Evolutionary conservation across 1,140 invertebrate species (phyloP).

Genomic region (Eumeta japonica): DNA sequence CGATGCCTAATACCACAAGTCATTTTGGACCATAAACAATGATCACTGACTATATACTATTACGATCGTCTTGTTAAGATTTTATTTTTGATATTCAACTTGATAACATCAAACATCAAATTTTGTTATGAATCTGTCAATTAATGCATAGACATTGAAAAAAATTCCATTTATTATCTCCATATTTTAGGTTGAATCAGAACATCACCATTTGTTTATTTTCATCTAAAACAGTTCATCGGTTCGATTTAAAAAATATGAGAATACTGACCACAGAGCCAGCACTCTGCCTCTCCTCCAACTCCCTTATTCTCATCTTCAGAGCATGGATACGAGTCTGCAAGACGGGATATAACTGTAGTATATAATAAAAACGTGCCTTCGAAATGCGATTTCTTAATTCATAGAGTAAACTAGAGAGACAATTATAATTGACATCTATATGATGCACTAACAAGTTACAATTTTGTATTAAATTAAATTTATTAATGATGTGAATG

Average conservation of each 20-base stretch:
- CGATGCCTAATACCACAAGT: too few relatives aligned
- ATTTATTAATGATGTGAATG: too few relatives aligned
- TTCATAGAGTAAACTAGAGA: neutral
- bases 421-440: neutral
- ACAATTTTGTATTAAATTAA: too few relatives aligned
- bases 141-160: too few relatives aligned
- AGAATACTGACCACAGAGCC: conserved; percentile 28
- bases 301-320: conserved; percentile 42
- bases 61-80: too few relatives aligned
- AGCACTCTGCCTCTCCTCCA: conserved; percentile 35
- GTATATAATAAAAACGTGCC: neutral
- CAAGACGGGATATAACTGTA: conserved; percentile 15
- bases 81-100: too few relatives aligned
- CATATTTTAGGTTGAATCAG: too few relatives aligned
- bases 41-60: too few relatives aligned
- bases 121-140: too few relatives aligned
- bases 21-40: too few relatives aligned
- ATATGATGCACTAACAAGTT: neutral
- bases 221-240: neutral
- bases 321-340: conserved; percentile 45
- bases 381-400: neutral
- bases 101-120: too few relatives aligned
- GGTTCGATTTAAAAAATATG: neutral
- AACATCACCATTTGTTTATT: too few relatives aligned
- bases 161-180: neutral